A percentile compares a stretch with the other conserved stretches of the same genome.
These are phyloP conservation scores for Craniophora ligustri DNA, from an alignment of 2,888 invertebrate species.

Conservation along the genomic window DNA sequence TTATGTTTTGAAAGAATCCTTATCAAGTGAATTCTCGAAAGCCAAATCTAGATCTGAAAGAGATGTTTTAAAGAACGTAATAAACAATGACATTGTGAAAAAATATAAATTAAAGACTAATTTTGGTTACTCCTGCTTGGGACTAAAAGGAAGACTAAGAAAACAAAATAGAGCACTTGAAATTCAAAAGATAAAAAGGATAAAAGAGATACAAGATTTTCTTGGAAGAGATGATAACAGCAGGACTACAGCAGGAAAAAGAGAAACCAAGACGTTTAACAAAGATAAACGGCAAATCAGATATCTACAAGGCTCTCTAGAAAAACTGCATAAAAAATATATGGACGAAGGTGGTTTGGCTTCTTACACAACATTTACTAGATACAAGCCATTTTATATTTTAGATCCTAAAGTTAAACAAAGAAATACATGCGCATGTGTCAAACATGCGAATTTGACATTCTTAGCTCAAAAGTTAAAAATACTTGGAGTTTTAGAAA, in stretches of 20 bases:
- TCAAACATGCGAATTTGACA: conserved; percentile 16
- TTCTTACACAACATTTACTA: conserved; percentile 11
- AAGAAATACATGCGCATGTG: conserved; percentile 16
- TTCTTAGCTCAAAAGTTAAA: conserved; percentile 8
- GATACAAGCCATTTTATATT: conserved; percentile 19
- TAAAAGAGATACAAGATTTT: too few species aligned
- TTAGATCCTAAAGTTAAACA: conserved; percentile 8
- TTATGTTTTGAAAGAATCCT: background rate
- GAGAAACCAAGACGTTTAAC: conserved; percentile 9
- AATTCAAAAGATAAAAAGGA: too few species aligned
- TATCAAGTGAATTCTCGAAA: background rate
- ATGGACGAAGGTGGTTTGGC: conserved; percentile 3
- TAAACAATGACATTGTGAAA: background rate
- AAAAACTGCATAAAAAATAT: conserved; percentile 1
- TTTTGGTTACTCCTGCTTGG: background rate
- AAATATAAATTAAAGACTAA: background rate
- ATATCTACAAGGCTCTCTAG: conserved; percentile 2
- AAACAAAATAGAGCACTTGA: conserved; percentile 2
- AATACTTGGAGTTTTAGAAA: too few species aligned
- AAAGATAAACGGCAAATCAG: conserved; percentile 12
- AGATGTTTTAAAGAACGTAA: background rate
- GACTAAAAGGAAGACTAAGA: conserved; percentile 8
- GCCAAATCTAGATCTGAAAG: background rate
- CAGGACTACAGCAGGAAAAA: conserved; percentile 11
- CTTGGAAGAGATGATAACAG: conserved; percentile 11